Percentiles rank a stretch among this genome's conserved stretches.
These are phyloP conservation scores for Heliconius aoede DNA, from an alignment of 2,888 invertebrate genomes.

Conservation along the genomic window DNA sequence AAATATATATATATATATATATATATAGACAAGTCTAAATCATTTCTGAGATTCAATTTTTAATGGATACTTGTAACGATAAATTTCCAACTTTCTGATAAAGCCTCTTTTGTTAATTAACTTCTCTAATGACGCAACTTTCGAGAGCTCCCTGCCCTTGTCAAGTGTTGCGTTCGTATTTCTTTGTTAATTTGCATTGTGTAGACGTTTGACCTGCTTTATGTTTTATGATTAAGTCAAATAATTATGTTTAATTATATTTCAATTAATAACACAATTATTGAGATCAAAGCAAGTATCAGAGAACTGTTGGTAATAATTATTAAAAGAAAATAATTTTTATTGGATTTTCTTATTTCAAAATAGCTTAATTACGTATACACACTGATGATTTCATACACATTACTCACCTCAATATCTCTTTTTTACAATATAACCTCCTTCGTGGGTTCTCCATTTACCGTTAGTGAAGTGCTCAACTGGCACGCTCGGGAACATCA, in stretches of 20 bases:
- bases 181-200: conserved; percentile 48
- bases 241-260: conserved; percentile 25
- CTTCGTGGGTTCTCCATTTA: too few species aligned
- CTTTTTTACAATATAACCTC: too few species aligned
- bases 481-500: too few species aligned
- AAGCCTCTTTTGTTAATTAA: conserved; percentile 65
- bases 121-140: conserved; percentile 59
- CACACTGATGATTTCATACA: too few species aligned
- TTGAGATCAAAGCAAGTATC: neutral
- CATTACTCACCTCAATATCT: too few species aligned
- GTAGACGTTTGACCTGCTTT: conserved; percentile 20
- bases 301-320: neutral
- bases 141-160: conserved; percentile 48
- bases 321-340: neutral
- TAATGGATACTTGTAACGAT: conserved; percentile 40
- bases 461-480: too few species aligned
- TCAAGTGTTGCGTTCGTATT: conserved; percentile 51
- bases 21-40: conserved; percentile 25
- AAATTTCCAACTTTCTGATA: conserved; percentile 60
- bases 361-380: neutral
- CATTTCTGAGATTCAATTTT: conserved; percentile 46
- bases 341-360: neutral
- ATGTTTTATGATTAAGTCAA: conserved; percentile 17
- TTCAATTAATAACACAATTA: neutral
- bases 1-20: too few species aligned